Base-by-base conservation (phyloP, 2,797 vertebrate species). In the Melanotaenia boesemani region DNA sequence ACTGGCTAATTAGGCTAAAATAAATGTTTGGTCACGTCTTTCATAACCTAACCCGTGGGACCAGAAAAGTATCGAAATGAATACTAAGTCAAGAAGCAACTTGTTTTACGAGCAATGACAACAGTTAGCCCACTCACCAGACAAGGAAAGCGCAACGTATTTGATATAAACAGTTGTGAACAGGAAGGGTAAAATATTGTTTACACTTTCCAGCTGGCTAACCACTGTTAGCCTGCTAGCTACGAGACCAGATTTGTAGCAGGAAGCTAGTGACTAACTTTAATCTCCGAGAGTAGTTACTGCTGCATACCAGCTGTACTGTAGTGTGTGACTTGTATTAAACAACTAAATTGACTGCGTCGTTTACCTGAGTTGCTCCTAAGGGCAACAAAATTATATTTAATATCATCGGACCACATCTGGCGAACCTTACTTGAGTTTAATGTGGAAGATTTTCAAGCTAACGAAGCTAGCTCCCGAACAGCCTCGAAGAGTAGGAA, bases 381-480 rank as follows among this genome's bases (percentile, higher is more conserved):
- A 1, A 9, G 4, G 13, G 3, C 1, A 8, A 1, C 16, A 39
- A 24, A 76, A 58, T 54, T 71, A 18, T 67, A 12, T 20, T 1
- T 9, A 20, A 4, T 34, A 28, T 10, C 2, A 13, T 8, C 2
- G 13, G 18, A n/a, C 2, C 37, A 24, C 30, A 52, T 63, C 2
- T 26, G 7, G 16, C 26, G 20, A 62, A 7, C 34, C 4, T 2
- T 5, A 65, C 18, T 79, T 72, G 11, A 69, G 24, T 79, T 76
- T 67, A 55, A 74, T 46, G 8, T 61, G 67, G 37, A 52, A 7
- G 68, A 60, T 72, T 58, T 69, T 62, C 60, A 74, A 63, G 88
- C 88, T 90, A 92, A 80, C 76, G 37, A 71, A 63, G 89, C 89
- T 92, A 93, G 91, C 91, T 74, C 48, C 61, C 57, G 68, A 59